Conservation (phyloP, 2,797 vertebrate genomes). For the Tangara arthus region DNA sequence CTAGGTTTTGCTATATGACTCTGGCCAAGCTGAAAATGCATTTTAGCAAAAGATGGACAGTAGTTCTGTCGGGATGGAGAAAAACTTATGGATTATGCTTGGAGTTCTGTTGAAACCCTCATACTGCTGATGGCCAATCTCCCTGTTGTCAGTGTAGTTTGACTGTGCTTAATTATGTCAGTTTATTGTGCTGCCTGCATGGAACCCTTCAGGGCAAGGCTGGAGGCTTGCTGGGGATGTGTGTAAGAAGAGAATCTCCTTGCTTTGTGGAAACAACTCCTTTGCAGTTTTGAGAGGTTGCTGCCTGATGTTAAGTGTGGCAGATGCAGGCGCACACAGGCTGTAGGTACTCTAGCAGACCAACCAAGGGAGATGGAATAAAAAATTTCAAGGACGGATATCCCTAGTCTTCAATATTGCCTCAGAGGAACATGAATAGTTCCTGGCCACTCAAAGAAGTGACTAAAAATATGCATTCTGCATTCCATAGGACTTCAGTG, state of each 20-base stretch:
- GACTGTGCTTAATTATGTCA: background rate
- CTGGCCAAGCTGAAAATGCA: background rate
- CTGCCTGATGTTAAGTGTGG: background rate
- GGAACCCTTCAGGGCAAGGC: background rate
- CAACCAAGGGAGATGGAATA: background rate
- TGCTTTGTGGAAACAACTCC: background rate
- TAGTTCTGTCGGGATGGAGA: background rate
- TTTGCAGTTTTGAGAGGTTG: background rate
- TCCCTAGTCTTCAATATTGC: background rate
- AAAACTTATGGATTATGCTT: background rate
- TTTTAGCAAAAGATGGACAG: background rate
- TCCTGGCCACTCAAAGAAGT: background rate
- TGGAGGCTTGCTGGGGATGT: background rate
- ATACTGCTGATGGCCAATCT: background rate
- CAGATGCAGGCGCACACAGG: background rate
- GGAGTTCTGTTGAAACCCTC: background rate
- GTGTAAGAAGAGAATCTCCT: background rate
- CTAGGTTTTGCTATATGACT: background rate
- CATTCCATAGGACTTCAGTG: background rate
- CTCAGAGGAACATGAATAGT: background rate
- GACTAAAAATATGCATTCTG: rapidly evolving
- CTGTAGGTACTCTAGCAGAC: background rate
- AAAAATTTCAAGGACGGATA: background rate
- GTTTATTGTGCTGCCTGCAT: background rate
- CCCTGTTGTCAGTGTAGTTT: background rate